Evolutionary conservation across 2,113 vertebrate genomes (phyloP).

Genomic region (Tetrax tetrax): DNA sequence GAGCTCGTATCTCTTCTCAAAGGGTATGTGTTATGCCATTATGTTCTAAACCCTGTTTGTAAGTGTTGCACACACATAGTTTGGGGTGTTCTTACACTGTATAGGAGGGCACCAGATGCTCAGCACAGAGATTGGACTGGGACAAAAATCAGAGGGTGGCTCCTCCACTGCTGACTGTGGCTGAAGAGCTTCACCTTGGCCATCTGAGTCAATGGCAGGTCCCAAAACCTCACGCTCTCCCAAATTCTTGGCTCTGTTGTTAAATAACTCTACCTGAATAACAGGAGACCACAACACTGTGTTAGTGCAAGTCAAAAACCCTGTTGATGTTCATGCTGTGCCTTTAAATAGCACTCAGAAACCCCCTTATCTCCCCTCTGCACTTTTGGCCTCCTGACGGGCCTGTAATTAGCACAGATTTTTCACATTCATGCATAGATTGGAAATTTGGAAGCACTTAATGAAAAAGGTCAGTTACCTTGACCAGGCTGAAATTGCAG

Average conservation of each 20-base stretch:
- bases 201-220: not conserved
- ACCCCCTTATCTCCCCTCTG: conserved; percentile 21
- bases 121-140: not conserved
- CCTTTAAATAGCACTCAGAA: conserved; percentile 56
- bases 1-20: not conserved
- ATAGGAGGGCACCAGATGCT: not conserved
- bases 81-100: not conserved
- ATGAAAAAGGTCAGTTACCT: conserved; percentile 80
- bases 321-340: not conserved
- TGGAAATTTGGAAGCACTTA: conserved; percentile 76
- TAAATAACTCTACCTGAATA: not conserved
- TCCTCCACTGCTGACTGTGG: not conserved
- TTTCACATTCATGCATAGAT: conserved; percentile 68
- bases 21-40: not conserved
- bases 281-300: not conserved
- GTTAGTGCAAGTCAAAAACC: not conserved
- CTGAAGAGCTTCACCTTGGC: not conserved
- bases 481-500: conserved; percentile 75
- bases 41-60: not conserved
- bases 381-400: conserved; percentile 61
- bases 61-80: not conserved
- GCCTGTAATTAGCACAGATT: conserved; percentile 76
- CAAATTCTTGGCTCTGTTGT: not conserved
- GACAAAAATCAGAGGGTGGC: not conserved
- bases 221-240: not conserved